phyloP scores from a whole-genome alignment of 2,888 invertebrate genomes.

The Rotaria socialis region DNA sequence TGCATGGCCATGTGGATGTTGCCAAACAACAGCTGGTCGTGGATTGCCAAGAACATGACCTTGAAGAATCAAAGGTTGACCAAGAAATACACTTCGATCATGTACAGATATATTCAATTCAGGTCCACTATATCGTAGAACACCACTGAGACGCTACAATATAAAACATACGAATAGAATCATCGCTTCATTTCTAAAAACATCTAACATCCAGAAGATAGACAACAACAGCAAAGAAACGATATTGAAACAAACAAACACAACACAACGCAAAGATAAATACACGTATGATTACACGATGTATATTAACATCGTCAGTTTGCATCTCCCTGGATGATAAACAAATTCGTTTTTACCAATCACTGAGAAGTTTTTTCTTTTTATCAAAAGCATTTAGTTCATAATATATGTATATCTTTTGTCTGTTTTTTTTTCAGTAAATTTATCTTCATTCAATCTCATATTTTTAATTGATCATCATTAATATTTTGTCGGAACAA shows the following conservation, averaged over 20 bases:
- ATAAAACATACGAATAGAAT: background rate
- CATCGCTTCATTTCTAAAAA: background rate
- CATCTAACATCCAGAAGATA: background rate
- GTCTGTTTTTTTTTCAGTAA: background rate
- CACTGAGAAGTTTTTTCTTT: background rate
- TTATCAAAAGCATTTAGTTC: conserved; percentile 27
- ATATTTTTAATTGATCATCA: conserved; percentile 31
- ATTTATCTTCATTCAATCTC: conserved; percentile 21
- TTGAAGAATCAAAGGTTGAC: background rate
- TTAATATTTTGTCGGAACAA: conserved; percentile 38
- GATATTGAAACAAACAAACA: background rate
- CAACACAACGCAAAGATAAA: conserved; percentile 46
- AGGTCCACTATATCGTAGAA: background rate
- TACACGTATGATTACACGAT: conserved; percentile 41
- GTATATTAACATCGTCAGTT: background rate
- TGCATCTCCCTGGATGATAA: background rate
- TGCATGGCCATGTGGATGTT: conserved; percentile 12
- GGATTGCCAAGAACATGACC: background rate
- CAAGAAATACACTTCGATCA: background rate
- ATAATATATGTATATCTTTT: background rate
- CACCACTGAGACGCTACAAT: conserved; percentile 61
- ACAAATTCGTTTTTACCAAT: background rate
- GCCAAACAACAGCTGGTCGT: conserved; percentile 33
- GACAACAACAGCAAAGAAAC: background rate
- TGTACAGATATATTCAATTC: conserved; percentile 3